Conservation (phyloP, 2,113 vertebrate species). For the Falcunculus frontatus region DNA sequence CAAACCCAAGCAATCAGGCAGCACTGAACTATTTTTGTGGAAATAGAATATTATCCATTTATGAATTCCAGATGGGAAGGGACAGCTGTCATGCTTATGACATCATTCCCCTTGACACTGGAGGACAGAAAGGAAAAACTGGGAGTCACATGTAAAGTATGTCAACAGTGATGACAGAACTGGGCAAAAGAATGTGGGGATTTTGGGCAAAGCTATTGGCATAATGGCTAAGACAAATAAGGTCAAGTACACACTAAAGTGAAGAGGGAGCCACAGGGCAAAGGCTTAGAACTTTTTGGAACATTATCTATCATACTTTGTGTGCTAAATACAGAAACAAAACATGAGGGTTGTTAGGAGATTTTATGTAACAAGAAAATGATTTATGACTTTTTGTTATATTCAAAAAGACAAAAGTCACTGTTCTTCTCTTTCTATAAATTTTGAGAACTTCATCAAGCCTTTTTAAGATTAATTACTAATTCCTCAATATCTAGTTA, state of each 20-base stretch:
- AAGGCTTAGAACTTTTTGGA: neutral
- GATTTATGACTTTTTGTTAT: neutral
- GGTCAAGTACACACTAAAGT: neutral
- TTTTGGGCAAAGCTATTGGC: neutral
- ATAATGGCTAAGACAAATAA: neutral
- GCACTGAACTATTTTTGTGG: neutral
- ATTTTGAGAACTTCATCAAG: neutral
- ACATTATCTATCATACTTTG: neutral
- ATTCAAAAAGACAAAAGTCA: neutral
- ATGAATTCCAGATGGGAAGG: conserved; percentile 28
- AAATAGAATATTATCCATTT: conserved; percentile 8
- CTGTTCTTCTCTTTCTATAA: neutral
- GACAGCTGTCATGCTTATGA: conserved; percentile 6
- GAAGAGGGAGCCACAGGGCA: neutral
- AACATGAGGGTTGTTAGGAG: neutral
- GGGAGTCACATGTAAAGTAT: neutral
- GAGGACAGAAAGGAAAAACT: neutral
- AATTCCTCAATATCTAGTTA: neutral
- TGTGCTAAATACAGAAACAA: neutral
- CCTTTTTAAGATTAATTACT: neutral
- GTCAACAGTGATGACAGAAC: neutral
- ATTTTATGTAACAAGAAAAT: neutral
- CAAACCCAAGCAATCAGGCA: neutral
- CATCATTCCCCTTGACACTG: neutral
- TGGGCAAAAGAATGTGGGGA: neutral